Evolutionary conservation across 2,113 vertebrate genomes (phyloP).

Genomic region (Cephalopholis sonnerati): DNA sequence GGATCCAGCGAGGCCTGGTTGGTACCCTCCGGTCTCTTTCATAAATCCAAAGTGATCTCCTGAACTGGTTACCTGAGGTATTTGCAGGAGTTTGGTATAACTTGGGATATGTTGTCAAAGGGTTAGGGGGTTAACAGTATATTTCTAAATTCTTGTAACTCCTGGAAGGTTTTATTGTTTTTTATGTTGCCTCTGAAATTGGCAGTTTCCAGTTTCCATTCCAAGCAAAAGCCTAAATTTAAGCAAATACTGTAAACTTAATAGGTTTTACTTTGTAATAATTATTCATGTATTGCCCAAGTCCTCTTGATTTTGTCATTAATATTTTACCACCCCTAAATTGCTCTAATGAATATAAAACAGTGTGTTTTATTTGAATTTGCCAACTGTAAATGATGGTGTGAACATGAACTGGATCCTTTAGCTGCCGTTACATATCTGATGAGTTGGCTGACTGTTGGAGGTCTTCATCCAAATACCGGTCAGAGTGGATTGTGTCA

Average conservation of each 20-base stretch:
- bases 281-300: not conserved
- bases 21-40: not conserved
- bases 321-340: conserved; percentile 18
- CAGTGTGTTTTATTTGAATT: not conserved
- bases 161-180: not conserved
- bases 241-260: not conserved
- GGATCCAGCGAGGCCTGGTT: not conserved
- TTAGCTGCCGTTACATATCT: not conserved
- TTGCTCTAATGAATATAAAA: conserved; percentile 32
- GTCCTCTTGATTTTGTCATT: conserved; percentile 1
- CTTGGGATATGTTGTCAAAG: not conserved
- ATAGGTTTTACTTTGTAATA: not conserved
- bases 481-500: not conserved
- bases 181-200: not conserved
- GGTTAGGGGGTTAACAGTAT: not conserved
- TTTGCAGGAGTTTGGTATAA: not conserved
- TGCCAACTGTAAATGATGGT: not conserved
- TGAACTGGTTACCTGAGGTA: not conserved
- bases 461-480: not conserved
- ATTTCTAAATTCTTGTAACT: not conserved
- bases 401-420: not conserved
- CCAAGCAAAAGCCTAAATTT: not conserved
- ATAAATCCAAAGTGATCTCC: not conserved
- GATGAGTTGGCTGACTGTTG: not conserved
- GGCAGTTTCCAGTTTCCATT: not conserved